Evolutionary conservation across 2,113 vertebrate genomes (phyloP), one percentile per base, ranked within the genome.

Genomic region (Nematolebias whitei): DNA sequence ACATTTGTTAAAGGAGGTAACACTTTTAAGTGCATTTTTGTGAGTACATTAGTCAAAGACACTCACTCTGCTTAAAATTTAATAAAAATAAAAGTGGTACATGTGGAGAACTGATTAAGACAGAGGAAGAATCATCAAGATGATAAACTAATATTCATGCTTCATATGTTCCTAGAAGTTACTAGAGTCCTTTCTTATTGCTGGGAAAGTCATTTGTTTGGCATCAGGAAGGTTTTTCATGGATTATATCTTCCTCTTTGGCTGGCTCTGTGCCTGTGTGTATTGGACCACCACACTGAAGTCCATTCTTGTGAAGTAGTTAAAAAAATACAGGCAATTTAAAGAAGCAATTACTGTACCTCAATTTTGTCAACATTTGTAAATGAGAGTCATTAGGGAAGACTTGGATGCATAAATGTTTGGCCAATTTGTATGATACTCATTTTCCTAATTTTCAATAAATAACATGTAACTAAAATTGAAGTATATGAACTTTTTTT

Each of bases 201-300:
- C 53, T 81, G 48, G 61, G 60, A 51, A 72, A 23, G 72, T 56
- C 41, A 72, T 71, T 22, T 62, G 40, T 32, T 63, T 72, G 65
- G 63, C 41, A 60, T 80, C 79, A 82, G 79, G 68, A 85, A 88
- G 82, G 81, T 2, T 83, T 78, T 82, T 78, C 40, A 65, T 69
- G 71, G 47, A 58, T 71, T 70, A 49, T 71, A 45, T 71, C 69
- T 63, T 68, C 43, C 39, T 69, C 24, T 41, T 40, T 45, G 13
- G n/a, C 38, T 77, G 39, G 68, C 39, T 2, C 16, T 50, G 20
- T 38, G 41, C 62, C 53, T 52, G 24, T 57, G 16, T 77, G 50
- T 57, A 2, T 19, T 71, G 24, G 53, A 50, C 16, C 29, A 38
- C 18, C 49, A 43, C 50, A 49, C 16, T 18, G 35, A 3, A 12